A percentile compares a stretch with the other conserved stretches of the same genome.
Evolutionary conservation across 1,140 invertebrate species (phyloP).

Genomic region (Lordiphosa clarofinis): DNA sequence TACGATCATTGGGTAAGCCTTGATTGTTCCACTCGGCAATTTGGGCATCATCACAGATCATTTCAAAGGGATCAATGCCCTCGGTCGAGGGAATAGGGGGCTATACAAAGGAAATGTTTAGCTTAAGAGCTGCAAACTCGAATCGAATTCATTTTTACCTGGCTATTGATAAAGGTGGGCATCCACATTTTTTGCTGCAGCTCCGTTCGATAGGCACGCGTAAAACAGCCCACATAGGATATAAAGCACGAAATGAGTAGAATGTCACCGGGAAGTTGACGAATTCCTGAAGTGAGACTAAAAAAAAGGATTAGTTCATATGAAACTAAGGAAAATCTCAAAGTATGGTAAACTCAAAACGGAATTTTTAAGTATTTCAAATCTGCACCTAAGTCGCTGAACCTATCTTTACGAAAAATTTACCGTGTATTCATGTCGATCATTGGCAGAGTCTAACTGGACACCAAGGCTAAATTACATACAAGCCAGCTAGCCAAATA

Average conservation of each 20-base stretch:
- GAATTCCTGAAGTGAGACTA: conserved; percentile 82
- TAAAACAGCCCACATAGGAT: conserved; percentile 97
- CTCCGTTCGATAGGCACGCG: conserved; percentile 89
- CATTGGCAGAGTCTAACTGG: too few relatives aligned
- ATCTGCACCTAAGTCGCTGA: too few relatives aligned
- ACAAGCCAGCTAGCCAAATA: too few relatives aligned
- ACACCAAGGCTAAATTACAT: too few relatives aligned
- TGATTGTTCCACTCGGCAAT: conserved; percentile 97
- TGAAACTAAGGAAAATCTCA: too few relatives aligned
- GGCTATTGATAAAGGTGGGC: conserved; percentile 53
- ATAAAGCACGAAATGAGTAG: conserved; percentile 95
- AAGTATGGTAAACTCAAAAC: too few relatives aligned
- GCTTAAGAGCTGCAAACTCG: not conserved
- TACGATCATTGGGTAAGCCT: conserved; percentile 93
- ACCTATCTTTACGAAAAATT: too few relatives aligned
- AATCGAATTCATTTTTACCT: conserved; percentile 25
- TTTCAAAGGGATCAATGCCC: conserved; percentile 88
- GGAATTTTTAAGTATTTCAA: too few relatives aligned
- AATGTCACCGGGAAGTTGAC: conserved; percentile 91
- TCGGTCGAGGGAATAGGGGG: conserved; percentile 89
- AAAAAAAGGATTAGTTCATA: conserved; percentile 36
- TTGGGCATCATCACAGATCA: conserved; percentile 94
- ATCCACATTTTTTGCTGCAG: conserved; percentile 84
- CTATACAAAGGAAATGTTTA: conserved; percentile 69
- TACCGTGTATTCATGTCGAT: too few relatives aligned